These are phyloP conservation scores for Gambusia holbrooki DNA, from an alignment of 2,113 vertebrate species.

Conservation along the genomic window DNA sequence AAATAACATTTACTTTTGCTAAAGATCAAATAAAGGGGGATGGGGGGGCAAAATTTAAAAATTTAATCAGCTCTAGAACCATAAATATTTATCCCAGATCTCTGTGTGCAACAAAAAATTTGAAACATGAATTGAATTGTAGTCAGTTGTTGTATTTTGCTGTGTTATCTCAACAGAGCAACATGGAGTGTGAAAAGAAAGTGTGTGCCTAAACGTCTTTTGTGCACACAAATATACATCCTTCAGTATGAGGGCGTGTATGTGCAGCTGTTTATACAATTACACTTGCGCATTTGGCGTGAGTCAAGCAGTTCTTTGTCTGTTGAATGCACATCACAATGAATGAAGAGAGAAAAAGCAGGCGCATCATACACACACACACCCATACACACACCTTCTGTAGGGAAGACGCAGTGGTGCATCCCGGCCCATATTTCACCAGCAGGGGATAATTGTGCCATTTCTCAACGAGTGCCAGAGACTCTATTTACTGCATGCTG, in stretches of 20 bases:
- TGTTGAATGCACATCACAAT: constrained; percentile 42
- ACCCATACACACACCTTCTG: constrained; percentile 38
- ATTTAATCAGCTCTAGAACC: not conserved
- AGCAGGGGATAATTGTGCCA: constrained; percentile 81
- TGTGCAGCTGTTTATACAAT: constrained; percentile 8
- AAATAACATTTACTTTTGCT: not conserved
- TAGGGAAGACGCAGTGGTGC: constrained; percentile 73
- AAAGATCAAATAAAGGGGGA: not conserved
- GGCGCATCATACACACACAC: not conserved
- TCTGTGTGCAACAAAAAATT: not conserved
- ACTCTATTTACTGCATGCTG: constrained; percentile 80
- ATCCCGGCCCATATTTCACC: constrained; percentile 78
- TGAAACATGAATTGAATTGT: constrained; percentile 40
- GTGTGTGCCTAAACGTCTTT: constrained; percentile 1
- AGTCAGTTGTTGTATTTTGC: constrained; percentile 58
- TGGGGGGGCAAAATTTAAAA: too few relatives aligned
- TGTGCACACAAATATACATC: not conserved
- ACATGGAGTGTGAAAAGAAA: constrained; percentile 25
- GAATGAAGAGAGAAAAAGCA: constrained; percentile 32
- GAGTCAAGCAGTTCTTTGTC: constrained; percentile 39
- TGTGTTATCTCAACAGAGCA: constrained; percentile 58
- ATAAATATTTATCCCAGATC: not conserved
- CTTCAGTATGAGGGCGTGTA: not conserved
- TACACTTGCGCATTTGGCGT: constrained; percentile 7
- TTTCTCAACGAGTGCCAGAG: constrained; percentile 78